Base-by-base conservation (phyloP, 2,888 invertebrate species). In the Drosophila pegasa region DNA sequence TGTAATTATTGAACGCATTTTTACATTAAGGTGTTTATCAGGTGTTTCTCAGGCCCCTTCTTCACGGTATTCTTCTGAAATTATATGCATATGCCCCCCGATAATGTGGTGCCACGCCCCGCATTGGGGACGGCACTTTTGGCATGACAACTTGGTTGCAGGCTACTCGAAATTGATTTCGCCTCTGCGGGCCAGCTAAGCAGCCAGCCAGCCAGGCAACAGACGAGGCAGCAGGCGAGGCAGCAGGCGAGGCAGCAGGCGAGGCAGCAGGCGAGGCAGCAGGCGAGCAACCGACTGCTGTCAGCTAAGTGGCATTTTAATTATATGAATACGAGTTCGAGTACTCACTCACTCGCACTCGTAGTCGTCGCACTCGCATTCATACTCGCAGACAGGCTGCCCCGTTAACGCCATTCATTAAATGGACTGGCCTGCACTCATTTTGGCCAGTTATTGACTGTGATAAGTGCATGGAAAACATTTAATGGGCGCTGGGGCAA, bases 81-180 rank as follows among this genome's bases (percentile, higher is more conserved):
- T 81, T 72, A 80, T 61, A 63, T 56, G 61, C 31, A 58, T 54
- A 60, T 57, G 60, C 56, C 61, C 38, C 27, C 64, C 8, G 20
- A 43, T 64, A 35, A 43, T 62, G 47, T 51, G 56, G 63, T 60
- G 71, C 64, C 80, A 50, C 81, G 71, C 83, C 75, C 69, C 48
- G 29, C 75, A 78, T 72, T 70, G 73, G 51, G 51, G 52, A 41
- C 66, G 25, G 16, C 25, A n/a, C 50, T 52, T 55, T 71, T 57
- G 68, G 60, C 69, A 47, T 63, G 67, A 78, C 73, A 76, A 71
- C 73, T 82, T 82, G 78, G 76, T 80, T 83, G 68, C 70, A 70
- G 83, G 83, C 80, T 25, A 74, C 70, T 65, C 57, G 38, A 67
- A 83, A 86, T 83, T 83, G 80, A 83, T 74, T 82, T 74, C 72